A percentile compares a stretch with the other conserved stretches of the same genome.
Conservation (phyloP, 2,888 invertebrate species). For the Sipunculus nudus region DNA sequence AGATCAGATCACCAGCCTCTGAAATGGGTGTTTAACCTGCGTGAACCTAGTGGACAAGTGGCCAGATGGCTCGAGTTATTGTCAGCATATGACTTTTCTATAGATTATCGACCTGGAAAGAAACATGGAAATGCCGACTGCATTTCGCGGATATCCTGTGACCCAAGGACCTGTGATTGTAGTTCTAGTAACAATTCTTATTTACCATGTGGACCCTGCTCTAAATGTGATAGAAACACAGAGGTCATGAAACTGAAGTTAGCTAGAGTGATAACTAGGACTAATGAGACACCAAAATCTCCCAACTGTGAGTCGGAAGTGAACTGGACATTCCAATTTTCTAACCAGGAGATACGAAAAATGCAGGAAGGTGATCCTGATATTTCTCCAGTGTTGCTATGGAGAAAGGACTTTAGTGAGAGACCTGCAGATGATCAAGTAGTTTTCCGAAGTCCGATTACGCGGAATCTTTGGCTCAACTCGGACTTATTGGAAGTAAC, state of each 20-base stretch:
- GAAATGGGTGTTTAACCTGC: neutral
- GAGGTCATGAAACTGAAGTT: no score
- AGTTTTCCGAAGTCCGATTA: neutral
- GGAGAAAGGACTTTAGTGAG: neutral
- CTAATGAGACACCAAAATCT: no score
- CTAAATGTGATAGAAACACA: no score
- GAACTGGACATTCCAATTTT: no score
- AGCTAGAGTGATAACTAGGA: no score
- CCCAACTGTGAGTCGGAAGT: no score
- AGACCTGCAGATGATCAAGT: slow-evolving; percentile 8
- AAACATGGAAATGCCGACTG: neutral
- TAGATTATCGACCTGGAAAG: neutral
- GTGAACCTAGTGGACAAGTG: neutral
- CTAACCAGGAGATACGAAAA: no score
- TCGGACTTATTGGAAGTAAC: neutral
- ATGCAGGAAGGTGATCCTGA: neutral
- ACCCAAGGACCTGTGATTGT: no score
- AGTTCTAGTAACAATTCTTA: no score
- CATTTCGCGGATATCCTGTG: no score
- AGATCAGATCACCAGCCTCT: neutral
- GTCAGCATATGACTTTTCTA: neutral
- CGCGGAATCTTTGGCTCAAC: slow-evolving; percentile 17
- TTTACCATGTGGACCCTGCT: no score
- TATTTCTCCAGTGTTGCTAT: neutral
- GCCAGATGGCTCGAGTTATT: neutral